phyloP scores from a whole-genome alignment of 2,888 invertebrate species.

The Eledona agricola region DNA sequence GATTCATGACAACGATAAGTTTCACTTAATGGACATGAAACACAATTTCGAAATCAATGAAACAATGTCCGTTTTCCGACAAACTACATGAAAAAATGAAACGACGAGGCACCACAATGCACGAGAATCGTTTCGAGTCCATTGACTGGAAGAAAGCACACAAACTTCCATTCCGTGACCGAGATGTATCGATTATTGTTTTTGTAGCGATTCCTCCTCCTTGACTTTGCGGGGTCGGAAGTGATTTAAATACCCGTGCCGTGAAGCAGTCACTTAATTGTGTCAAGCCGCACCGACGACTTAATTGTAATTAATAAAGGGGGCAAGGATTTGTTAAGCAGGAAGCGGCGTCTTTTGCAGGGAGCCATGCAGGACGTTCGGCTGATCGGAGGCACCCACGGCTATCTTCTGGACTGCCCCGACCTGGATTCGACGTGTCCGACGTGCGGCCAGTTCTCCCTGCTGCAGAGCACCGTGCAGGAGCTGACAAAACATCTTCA shows the following conservation, averaged over 20 bases:
- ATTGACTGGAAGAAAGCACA: conserved; percentile 17
- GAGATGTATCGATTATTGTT: conserved; percentile 15
- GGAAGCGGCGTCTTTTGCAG: conserved; percentile 65
- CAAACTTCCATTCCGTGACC: conserved; percentile 2
- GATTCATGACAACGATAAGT: conserved; percentile 22
- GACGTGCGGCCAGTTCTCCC: conserved; percentile 88
- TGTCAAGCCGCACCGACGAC: too few species aligned
- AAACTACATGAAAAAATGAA: conserved; percentile 1
- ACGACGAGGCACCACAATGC: conserved; percentile 6
- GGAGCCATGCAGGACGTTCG: conserved; percentile 89
- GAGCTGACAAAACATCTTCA: conserved; percentile 82
- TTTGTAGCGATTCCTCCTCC: conserved; percentile 10
- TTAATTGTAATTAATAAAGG: too few species aligned
- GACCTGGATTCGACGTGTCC: conserved; percentile 87
- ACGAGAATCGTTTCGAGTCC: conserved; percentile 13
- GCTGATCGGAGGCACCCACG: conserved; percentile 85
- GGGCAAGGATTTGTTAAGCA: too few species aligned
- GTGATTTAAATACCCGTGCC: not conserved
- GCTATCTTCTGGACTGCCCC: conserved; percentile 87
- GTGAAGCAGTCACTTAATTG: not conserved
- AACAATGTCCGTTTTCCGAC: conserved; percentile 2
- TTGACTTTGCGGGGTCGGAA: conserved; percentile 11
- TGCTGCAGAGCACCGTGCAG: conserved; percentile 83
- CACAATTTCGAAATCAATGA: conserved; percentile 17
- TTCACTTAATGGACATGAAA: conserved; percentile 23